Evolutionary conservation across 2,797 vertebrate species (phyloP).

Genomic region (Pseudochirops cupreus): DNA sequence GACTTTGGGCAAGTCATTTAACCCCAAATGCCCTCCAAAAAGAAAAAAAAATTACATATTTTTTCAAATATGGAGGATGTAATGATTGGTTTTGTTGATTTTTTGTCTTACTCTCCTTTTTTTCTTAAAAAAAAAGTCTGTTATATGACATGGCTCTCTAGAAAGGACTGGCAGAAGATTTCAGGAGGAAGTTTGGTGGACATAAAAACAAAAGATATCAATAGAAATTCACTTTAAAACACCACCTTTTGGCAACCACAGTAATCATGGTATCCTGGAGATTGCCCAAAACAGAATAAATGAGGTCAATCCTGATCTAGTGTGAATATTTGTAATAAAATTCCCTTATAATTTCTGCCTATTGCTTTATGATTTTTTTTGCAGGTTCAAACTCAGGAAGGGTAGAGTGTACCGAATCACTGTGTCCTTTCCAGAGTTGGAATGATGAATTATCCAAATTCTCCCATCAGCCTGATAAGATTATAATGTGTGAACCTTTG

Average conservation of each 20-base stretch:
- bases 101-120: background rate
- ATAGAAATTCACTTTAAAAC: background rate
- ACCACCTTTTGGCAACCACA: background rate
- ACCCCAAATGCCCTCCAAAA: too few species aligned
- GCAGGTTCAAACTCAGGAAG: background rate
- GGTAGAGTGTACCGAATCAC: background rate
- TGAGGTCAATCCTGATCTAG: background rate
- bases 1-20: too few species aligned
- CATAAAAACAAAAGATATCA: background rate
- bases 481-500: background rate
- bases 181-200: background rate
- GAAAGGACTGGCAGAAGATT: background rate
- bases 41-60: too few species aligned
- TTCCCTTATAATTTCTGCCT: background rate
- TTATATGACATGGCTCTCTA: background rate
- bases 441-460: background rate
- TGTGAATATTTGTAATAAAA: background rate
- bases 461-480: background rate
- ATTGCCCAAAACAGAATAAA: background rate
- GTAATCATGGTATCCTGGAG: background rate
- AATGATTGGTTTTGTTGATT: background rate
- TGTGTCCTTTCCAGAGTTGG: background rate
- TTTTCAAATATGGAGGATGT: background rate
- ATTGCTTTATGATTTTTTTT: background rate
- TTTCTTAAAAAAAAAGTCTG: background rate